These are phyloP conservation scores for Belgica antarctica DNA, from an alignment of 2,888 invertebrate species.

Conservation along the genomic window DNA sequence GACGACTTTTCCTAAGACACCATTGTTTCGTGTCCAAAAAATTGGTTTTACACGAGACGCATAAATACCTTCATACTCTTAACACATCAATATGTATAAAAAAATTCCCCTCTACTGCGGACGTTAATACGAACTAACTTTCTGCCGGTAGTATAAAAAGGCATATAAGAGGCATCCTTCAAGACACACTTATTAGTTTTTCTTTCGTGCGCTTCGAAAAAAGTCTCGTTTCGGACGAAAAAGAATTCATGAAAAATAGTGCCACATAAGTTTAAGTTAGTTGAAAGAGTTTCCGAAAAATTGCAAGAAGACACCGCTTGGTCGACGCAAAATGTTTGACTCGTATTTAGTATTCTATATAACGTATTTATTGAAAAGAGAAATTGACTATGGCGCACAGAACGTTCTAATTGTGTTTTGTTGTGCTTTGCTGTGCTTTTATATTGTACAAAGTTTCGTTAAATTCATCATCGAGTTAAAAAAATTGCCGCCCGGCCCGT, in stretches of 20 bases:
- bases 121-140: not conserved
- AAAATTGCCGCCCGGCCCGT: slow-evolving; percentile 78
- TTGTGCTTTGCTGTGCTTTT: slow-evolving; percentile 8
- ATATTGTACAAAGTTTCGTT: slow-evolving; percentile 3
- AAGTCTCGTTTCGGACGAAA: slow-evolving; percentile 17
- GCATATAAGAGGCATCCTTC: slow-evolving; percentile 33
- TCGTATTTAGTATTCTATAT: no score
- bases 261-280: not conserved
- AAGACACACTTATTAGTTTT: slow-evolving; percentile 42
- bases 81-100: slow-evolving; percentile 26
- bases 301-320: no score
- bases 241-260: not conserved
- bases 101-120: slow-evolving; percentile 11
- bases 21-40: no score
- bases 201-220: slow-evolving; percentile 37
- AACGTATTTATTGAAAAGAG: slow-evolving; percentile 23
- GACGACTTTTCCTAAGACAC: no score
- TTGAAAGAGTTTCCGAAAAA: slow-evolving; percentile 12
- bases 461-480: slow-evolving; percentile 8
- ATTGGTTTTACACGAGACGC: not conserved
- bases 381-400: slow-evolving; percentile 31
- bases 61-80: not conserved
- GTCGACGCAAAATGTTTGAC: slow-evolving; percentile 29
- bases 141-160: slow-evolving; percentile 39
- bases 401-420: slow-evolving; percentile 29